Evolutionary conservation across 1,140 invertebrate species (phyloP), one percentile per base, ranked within the genome.

Genomic region (Meloidogyne floridensis): DNA sequence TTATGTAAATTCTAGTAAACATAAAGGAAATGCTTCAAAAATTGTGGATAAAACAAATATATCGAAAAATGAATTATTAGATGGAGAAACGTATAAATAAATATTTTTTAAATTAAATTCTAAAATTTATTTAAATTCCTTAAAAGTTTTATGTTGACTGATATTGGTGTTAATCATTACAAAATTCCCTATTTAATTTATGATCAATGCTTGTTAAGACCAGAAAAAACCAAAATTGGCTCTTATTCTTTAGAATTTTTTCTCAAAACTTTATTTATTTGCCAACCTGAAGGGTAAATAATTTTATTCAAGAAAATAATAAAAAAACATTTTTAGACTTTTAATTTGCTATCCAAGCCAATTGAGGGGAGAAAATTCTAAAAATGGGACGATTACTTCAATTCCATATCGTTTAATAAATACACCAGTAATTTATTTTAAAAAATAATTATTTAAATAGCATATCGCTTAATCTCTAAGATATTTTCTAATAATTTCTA

Each of bases 301-400:
- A 15, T 59, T 59, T 32, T 32, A 32, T 32, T 32, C n/a, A n/a
- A 59, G n/a, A 59, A 54, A 54, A 54, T 59, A 59, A 82, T 77
- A 15, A 59, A 59, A 15, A 59, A 65, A n/a, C n/a, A n/a, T 65
- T 59, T 65, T n/a, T n/a, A 65, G 59, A 65, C 59, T 65, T 65
- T 65, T 65, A 65, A 65, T 65, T 65, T 65, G 59, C n/a, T 65
- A 65, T 65, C 59, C 59, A 65, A 65, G 59, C n/a, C 59, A 65
- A 65, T 65, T 65, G n/a, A 65, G 5, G 15, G 59, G 59, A n/a
- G n/a, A n/a, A 65, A 65, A n/a, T 65, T n/a, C 15, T n/a, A 65
- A 18, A 65, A 65, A 65, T 65, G 59, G 59, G n/a, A 65, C n/a
- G 8, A 65, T 65, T 65, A 65, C n/a, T n/a, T 65, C 59, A 65